phyloP scores from a whole-genome alignment of 2,113 vertebrate genomes.

The Leucosticte australis region DNA sequence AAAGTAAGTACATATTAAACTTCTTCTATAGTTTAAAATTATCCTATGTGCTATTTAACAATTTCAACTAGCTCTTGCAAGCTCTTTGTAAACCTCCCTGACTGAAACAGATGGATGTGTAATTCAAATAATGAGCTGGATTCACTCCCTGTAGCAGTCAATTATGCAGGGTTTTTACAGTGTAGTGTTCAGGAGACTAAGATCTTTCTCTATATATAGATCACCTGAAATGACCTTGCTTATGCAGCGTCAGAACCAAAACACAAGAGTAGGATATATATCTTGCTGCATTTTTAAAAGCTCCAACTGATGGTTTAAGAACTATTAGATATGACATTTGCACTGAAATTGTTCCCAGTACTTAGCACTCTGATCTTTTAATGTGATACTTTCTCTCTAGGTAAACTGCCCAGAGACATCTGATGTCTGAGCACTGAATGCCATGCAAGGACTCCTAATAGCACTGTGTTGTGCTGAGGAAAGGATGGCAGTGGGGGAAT shows the following conservation, averaged over 20 bases:
- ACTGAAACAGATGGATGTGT: conserved; percentile 64
- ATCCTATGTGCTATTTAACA: neutral
- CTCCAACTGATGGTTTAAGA: neutral
- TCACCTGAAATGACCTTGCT: conserved; percentile 63
- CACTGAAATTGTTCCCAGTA: neutral
- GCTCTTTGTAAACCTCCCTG: conserved; percentile 9
- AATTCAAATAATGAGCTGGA: conserved; percentile 66
- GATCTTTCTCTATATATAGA: conserved; percentile 55
- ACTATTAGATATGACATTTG: neutral
- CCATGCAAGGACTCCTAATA: neutral
- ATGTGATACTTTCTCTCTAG: neutral
- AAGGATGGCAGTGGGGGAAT: neutral
- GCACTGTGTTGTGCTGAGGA: neutral
- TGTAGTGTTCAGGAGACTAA: conserved; percentile 49
- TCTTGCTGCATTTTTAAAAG: conserved; percentile 22
- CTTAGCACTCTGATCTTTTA: neutral
- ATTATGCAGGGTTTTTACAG: conserved; percentile 25
- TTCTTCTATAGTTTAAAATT: conserved; percentile 2
- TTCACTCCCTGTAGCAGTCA: conserved; percentile 55
- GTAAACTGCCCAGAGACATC: conserved; percentile 6
- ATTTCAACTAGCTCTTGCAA: conserved; percentile 17
- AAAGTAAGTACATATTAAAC: neutral
- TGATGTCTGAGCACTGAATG: neutral
- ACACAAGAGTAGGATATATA: conserved; percentile 11
- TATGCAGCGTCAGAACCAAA: conserved; percentile 36